Percentiles rank a stretch among this genome's conserved stretches.
Conservation (phyloP, 2,888 invertebrate species). For the Steinernema scapterisci region DNA sequence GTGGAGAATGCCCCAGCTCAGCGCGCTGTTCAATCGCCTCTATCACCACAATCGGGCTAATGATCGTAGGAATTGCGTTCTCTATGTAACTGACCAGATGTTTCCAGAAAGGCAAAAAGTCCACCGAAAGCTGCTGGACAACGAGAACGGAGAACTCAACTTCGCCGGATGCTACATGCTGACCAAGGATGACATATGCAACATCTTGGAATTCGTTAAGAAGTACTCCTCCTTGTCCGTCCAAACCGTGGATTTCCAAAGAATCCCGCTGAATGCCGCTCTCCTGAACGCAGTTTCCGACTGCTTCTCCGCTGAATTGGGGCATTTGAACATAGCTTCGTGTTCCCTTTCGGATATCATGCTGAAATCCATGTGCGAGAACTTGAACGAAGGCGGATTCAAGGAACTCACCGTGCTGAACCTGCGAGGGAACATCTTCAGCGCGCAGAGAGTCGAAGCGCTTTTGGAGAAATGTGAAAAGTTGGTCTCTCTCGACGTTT, state of each 20-base stretch:
- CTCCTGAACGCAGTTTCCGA: not conserved
- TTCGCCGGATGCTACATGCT: not conserved
- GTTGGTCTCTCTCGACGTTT: not conserved
- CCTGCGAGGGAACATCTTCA: not conserved
- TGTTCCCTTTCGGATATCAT: slow-evolving; percentile 11
- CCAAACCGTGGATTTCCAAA: not conserved
- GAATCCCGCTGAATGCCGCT: not conserved
- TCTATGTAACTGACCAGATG: not conserved
- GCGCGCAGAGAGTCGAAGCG: not conserved
- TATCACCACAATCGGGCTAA: not conserved
- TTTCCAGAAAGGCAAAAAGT: not conserved
- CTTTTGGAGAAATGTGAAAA: not conserved
- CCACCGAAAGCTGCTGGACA: not conserved
- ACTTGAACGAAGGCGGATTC: not conserved
- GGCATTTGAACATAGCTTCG: not conserved
- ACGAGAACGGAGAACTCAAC: not conserved
- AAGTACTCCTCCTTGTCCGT: not conserved
- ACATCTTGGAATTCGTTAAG: not conserved
- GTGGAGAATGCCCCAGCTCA: slow-evolving; percentile 2
- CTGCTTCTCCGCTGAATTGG: not conserved
- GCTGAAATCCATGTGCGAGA: not conserved
- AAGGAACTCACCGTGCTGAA: not conserved
- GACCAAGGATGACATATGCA: not conserved
- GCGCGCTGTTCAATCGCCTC: not conserved
- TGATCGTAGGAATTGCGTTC: too few species aligned